Conservation (phyloP, 2,113 vertebrate genomes). For the Centropus unirufus region DNA sequence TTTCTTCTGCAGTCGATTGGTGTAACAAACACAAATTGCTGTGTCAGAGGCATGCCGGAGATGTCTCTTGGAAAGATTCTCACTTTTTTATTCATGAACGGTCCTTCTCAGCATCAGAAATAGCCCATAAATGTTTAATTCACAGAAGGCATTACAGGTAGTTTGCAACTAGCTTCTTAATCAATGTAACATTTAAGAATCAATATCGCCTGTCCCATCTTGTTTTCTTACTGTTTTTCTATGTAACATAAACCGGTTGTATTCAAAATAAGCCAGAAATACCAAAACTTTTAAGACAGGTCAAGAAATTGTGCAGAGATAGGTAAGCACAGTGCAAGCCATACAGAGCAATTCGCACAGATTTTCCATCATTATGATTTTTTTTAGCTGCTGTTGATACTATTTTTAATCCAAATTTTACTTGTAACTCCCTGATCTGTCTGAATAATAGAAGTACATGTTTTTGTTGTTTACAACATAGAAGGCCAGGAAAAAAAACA, state of each 20-base stretch:
- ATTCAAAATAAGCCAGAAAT: neutral
- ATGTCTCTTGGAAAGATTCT: neutral
- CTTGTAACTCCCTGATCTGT: neutral
- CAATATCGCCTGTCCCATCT: neutral
- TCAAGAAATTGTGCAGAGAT: neutral
- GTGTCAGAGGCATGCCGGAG: neutral
- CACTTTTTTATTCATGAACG: neutral
- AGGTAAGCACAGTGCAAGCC: neutral
- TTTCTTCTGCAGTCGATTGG: neutral
- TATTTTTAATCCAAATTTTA: neutral
- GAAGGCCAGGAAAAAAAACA: accelerated
- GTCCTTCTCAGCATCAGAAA: neutral
- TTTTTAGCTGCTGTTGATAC: neutral
- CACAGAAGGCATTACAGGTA: neutral
- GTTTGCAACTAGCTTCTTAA: neutral
- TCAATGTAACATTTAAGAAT: neutral
- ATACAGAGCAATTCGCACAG: neutral
- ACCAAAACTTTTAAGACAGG: neutral
- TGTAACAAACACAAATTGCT: neutral
- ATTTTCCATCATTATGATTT: neutral
- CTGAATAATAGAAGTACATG: neutral
- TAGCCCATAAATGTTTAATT: neutral
- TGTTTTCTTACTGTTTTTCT: neutral
- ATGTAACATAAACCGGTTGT: neutral
- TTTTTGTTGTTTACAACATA: neutral